Percentiles rank a stretch among this genome's conserved stretches.
Evolutionary conservation across 2,113 vertebrate species (phyloP).

Genomic region (Macrotus californicus): DNA sequence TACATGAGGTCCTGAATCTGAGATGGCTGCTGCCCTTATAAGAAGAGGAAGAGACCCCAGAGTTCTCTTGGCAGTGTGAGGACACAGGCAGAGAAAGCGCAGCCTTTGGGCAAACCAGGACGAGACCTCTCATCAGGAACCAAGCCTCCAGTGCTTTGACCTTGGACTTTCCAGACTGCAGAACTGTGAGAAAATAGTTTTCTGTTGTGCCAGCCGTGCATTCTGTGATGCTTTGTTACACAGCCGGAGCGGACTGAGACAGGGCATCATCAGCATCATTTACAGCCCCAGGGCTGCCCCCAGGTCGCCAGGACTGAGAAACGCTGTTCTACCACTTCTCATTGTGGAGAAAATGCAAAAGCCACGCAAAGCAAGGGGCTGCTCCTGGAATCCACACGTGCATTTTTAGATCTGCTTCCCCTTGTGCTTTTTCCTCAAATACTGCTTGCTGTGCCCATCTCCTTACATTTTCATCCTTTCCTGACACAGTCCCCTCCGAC

Average conservation of each 20-base stretch:
- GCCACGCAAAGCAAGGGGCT: neutral
- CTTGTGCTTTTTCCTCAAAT: neutral
- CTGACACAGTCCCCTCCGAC: neutral
- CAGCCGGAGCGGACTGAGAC: neutral
- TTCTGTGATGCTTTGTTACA: neutral
- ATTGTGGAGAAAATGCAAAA: neutral
- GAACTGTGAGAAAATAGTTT: neutral
- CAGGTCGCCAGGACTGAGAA: neutral
- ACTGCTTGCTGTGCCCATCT: neutral
- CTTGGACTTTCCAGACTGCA: neutral
- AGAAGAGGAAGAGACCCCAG: neutral
- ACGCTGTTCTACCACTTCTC: neutral
- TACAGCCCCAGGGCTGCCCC: neutral
- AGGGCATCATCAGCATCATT: accelerated
- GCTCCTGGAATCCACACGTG: neutral
- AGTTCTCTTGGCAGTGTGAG: neutral
- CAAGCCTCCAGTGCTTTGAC: neutral
- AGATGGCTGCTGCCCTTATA: neutral
- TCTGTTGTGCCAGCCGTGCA: neutral
- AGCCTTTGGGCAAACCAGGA: neutral
- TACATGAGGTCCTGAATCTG: neutral
- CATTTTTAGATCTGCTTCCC: neutral
- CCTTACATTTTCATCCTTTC: neutral
- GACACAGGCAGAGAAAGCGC: neutral
- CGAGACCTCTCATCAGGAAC: neutral